A percentile compares a stretch with the other conserved stretches of the same genome.
Evolutionary conservation across 1,140 invertebrate genomes (phyloP).

Genomic region (Camponotus pennsylvanicus): DNA sequence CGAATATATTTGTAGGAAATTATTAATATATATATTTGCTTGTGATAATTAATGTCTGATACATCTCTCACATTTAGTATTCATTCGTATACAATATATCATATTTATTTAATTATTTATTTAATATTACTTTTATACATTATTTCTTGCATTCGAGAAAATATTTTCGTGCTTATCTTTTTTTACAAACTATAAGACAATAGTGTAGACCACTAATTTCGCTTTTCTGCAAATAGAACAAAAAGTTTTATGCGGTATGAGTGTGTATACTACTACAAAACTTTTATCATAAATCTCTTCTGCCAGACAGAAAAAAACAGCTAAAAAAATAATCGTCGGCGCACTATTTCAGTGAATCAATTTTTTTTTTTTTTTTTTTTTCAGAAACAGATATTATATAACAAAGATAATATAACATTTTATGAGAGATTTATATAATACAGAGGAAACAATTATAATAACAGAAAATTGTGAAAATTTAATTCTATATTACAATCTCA

Average conservation of each 20-base stretch:
- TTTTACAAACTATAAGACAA: slow-evolving; percentile 10
- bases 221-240: slow-evolving; percentile 33
- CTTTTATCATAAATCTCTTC: slow-evolving; percentile 70
- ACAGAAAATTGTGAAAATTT: slow-evolving; percentile 5
- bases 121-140: not conserved
- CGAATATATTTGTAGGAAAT: not conserved
- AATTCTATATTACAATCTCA: not conserved
- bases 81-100: not conserved
- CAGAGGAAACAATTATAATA: slow-evolving; percentile 6
- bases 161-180: not conserved
- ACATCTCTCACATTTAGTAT: not conserved
- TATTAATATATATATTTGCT: slow-evolving; percentile 2
- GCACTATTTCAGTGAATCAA: slow-evolving; percentile 42
- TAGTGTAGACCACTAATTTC: slow-evolving; percentile 39
- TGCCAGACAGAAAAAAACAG: slow-evolving; percentile 49
- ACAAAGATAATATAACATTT: slow-evolving; percentile 22
- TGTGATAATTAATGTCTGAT: not conserved
- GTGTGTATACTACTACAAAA: slow-evolving; percentile 34
- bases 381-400: slow-evolving; percentile 22
- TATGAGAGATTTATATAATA: slow-evolving; percentile 2
- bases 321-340: slow-evolving; percentile 70
- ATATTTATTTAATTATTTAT: not conserved
- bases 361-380: slow-evolving; percentile 42
- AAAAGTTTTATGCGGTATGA: slow-evolving; percentile 34
- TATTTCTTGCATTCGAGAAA: not conserved